These are phyloP conservation scores for Pampus argenteus DNA, from an alignment of 2,797 vertebrate species.

Conservation along the genomic window DNA sequence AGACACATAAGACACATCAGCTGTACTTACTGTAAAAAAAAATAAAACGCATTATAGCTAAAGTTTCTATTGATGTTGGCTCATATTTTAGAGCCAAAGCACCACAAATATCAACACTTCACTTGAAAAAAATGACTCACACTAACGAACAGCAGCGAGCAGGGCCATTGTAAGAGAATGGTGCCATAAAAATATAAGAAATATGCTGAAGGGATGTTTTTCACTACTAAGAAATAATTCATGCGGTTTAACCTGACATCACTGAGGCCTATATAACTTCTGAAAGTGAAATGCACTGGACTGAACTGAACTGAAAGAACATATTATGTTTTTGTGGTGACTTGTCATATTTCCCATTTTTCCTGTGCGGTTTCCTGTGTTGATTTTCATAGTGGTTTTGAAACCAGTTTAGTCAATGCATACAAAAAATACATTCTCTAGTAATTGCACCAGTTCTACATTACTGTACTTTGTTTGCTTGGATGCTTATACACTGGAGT, in stretches of 20 bases:
- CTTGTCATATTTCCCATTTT: constrained; percentile 27
- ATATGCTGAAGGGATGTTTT: neutral
- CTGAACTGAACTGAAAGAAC: neutral
- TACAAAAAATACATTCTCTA: neutral
- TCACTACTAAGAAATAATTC: neutral
- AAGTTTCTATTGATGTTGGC: neutral
- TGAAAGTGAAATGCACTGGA: constrained; percentile 4
- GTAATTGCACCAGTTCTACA: neutral
- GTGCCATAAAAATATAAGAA: neutral
- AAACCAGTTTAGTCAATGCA: neutral
- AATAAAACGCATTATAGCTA: neutral
- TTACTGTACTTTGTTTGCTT: neutral
- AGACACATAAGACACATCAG: constrained; percentile 14
- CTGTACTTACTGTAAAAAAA: neutral
- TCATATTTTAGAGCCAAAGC: neutral
- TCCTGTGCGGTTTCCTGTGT: constrained; percentile 25
- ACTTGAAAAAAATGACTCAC: constrained; percentile 9
- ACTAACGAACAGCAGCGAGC: neutral
- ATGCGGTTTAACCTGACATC: neutral
- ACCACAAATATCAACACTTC: neutral
- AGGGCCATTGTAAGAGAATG: neutral
- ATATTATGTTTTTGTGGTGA: constrained; percentile 1
- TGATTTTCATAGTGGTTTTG: constrained; percentile 18
- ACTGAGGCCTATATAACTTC: neutral
- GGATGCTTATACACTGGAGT: neutral